Percentiles rank a stretch among this genome's conserved stretches.
phyloP scores from a whole-genome alignment of 2,888 invertebrate genomes.

The Athrips mouffetella region DNA sequence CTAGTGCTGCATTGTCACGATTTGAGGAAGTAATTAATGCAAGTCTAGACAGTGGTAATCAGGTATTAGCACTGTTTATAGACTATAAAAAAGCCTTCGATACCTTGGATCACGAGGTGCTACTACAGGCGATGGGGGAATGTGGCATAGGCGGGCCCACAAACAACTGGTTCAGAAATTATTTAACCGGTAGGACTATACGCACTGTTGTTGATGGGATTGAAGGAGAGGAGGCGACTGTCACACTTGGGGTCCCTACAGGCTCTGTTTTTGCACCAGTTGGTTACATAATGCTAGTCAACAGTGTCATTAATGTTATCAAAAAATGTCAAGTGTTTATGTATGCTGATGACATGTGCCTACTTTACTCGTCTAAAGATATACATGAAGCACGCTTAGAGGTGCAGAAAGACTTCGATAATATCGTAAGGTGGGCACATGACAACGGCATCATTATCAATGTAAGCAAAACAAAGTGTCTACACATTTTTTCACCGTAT shows the following conservation, averaged over 20 bases:
- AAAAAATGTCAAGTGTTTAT: conserved; percentile 16
- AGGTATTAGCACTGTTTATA: too few species aligned
- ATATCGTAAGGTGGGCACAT: conserved; percentile 19
- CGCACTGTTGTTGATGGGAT: neutral
- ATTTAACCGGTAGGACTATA: neutral
- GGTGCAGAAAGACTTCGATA: conserved; percentile 16
- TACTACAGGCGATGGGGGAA: neutral
- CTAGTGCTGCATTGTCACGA: neutral
- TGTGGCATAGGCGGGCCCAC: too few species aligned
- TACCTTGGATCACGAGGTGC: too few species aligned
- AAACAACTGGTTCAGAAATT: too few species aligned
- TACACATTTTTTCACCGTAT: conserved; percentile 19
- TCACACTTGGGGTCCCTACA: conserved; percentile 11
- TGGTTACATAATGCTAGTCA: too few species aligned
- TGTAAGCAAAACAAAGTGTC: conserved; percentile 15
- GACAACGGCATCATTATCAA: conserved; percentile 23
- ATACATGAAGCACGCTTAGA: neutral
- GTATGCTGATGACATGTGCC: conserved; percentile 22
- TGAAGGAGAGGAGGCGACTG: neutral
- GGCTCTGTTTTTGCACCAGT: too few species aligned
- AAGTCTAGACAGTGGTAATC: neutral
- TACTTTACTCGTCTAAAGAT: neutral
- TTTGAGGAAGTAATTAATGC: neutral
- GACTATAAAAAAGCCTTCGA: too few species aligned
- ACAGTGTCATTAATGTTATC: conserved; percentile 13